Evolutionary conservation across 2,797 vertebrate species (phyloP).

Genomic region (Decapterus maruadsi): DNA sequence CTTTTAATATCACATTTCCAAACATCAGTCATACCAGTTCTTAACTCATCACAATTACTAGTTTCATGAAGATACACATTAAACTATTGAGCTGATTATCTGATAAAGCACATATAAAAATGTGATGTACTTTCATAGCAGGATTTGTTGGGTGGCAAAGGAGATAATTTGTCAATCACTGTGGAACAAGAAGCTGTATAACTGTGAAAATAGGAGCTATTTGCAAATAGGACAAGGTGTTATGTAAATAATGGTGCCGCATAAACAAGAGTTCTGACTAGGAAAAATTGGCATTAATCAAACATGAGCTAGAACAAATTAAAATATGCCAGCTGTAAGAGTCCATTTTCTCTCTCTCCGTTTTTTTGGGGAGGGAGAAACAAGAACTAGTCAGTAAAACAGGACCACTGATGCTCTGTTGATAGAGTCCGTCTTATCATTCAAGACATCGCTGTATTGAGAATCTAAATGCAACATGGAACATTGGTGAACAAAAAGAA

Average conservation of each 20-base stretch:
- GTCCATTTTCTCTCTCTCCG: constrained; percentile 57
- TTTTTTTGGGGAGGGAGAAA: constrained; percentile 53
- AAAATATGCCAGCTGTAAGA: constrained; percentile 76
- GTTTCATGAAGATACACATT: not conserved
- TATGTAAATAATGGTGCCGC: constrained; percentile 75
- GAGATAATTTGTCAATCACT: constrained; percentile 70
- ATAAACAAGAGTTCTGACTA: constrained; percentile 76
- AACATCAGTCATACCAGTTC: no score
- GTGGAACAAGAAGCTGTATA: constrained; percentile 59
- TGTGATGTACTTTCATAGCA: constrained; percentile 26
- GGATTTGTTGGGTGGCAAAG: constrained; percentile 37
- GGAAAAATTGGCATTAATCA: constrained; percentile 79
- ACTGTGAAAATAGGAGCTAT: constrained; percentile 70
- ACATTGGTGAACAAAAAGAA: constrained; percentile 67
- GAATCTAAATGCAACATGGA: constrained; percentile 67
- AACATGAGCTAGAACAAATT: constrained; percentile 81
- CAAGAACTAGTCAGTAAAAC: constrained; percentile 65
- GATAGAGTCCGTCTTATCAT: constrained; percentile 67
- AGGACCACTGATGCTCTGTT: constrained; percentile 63
- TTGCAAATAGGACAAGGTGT: constrained; percentile 76
- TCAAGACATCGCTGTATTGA: constrained; percentile 55
- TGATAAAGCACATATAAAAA: constrained; percentile 19
- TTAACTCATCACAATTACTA: constrained; percentile 1
- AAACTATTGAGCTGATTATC: constrained; percentile 14
- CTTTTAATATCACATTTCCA: no score